Percentiles rank a stretch among this genome's conserved stretches.
These are phyloP conservation scores for Alosa alosa DNA, from an alignment of 2,113 vertebrate genomes.

Conservation along the genomic window DNA sequence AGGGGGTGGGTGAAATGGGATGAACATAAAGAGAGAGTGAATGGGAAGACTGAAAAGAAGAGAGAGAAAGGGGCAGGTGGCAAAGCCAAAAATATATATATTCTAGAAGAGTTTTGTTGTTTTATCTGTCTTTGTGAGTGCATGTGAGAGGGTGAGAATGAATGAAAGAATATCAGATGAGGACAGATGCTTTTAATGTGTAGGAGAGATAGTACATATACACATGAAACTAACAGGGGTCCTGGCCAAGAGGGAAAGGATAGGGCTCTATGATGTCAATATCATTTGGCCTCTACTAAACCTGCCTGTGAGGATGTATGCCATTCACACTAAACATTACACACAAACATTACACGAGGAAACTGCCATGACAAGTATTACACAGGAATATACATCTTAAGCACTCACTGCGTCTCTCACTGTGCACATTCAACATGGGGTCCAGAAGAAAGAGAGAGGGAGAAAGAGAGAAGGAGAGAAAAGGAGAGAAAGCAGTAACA, in stretches of 20 bases:
- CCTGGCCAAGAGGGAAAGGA: background rate
- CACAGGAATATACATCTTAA: background rate
- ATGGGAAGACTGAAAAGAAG: constrained; percentile 40
- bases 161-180: constrained; percentile 40
- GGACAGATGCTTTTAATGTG: constrained; percentile 18
- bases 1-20: constrained; percentile 58
- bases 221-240: background rate
- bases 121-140: constrained; percentile 40
- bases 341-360: too few relatives aligned
- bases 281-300: too few relatives aligned
- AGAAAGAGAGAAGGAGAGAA: too few relatives aligned
- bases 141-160: constrained; percentile 43
- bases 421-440: background rate
- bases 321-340: too few relatives aligned
- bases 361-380: too few relatives aligned
- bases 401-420: background rate
- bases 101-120: background rate
- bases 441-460: too few relatives aligned
- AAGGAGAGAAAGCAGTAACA: too few relatives aligned
- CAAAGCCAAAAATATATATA: constrained; percentile 47
- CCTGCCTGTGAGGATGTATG: too few relatives aligned
- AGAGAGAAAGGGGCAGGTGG: constrained; percentile 32
- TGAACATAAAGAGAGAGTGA: constrained; percentile 54
- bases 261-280: background rate
- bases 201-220: background rate